These are phyloP conservation scores for Temnothorax ravouxi DNA, from an alignment of 2,888 invertebrate genomes.

Conservation along the genomic window DNA sequence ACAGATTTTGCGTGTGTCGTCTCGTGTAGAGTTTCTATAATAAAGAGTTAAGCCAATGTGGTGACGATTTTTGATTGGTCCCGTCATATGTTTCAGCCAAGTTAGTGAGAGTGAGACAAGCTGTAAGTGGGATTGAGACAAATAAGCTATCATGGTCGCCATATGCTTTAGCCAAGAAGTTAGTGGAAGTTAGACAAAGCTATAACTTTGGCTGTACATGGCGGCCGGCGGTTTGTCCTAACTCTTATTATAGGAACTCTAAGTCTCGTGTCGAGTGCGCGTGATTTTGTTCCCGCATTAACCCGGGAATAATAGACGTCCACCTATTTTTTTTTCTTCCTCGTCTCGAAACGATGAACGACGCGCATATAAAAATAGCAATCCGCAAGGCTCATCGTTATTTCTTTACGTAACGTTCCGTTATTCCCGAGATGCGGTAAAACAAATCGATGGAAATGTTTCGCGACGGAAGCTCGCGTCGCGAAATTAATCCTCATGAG, in stretches of 20 bases:
- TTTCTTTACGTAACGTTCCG: not conserved
- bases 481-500: not conserved
- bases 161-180: no score
- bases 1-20: not conserved
- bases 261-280: not conserved
- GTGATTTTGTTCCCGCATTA: slow-evolving; percentile 17
- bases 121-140: no score
- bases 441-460: slow-evolving; percentile 8
- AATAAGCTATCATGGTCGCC: no score
- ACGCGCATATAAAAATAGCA: not conserved
- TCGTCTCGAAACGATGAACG: not conserved
- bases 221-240: no score
- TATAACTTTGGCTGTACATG: no score
- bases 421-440: not conserved
- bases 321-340: not conserved
- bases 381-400: not conserved
- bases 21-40: not conserved
- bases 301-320: slow-evolving; percentile 22
- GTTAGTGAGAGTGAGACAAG: no score
- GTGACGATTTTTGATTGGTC: no score
- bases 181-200: no score
- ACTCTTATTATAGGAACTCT: no score
- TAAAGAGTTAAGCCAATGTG: no score
- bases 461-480: not conserved
- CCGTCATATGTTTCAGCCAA: no score